Percentiles rank a stretch among this genome's conserved stretches.
Conservation (phyloP, 2,888 invertebrate genomes). For the Protodeltote pygarga region DNA sequence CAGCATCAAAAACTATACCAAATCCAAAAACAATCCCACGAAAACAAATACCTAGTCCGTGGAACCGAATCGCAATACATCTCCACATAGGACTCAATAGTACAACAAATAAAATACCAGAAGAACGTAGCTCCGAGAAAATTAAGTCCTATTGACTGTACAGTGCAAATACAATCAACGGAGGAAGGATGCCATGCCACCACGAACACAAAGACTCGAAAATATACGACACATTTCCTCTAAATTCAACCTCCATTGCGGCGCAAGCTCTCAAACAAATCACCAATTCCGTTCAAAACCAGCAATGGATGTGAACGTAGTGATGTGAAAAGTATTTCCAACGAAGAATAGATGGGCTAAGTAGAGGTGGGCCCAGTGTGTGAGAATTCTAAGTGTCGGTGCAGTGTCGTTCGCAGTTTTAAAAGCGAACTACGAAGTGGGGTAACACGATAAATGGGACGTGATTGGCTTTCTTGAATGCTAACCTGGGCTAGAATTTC, state of each 20-base stretch:
- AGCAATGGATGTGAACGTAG: conserved; percentile 21
- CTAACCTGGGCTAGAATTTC: conserved; percentile 25
- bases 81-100: conserved; percentile 46
- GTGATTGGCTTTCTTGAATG: conserved; percentile 51
- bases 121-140: conserved; percentile 61
- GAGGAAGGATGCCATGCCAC: conserved; percentile 57
- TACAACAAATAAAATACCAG: conserved; percentile 57
- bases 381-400: conserved; percentile 64
- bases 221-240: neutral
- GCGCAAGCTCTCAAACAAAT: fast-evolving
- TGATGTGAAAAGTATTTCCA: neutral
- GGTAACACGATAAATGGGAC: conserved; percentile 49
- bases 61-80: conserved; percentile 38
- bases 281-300: neutral
- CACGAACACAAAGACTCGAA: neutral
- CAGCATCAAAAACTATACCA: conserved; percentile 6
- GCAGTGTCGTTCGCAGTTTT: conserved; percentile 55
- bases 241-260: conserved; percentile 16
- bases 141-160: conserved; percentile 72
- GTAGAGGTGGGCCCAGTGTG: conserved; percentile 60
- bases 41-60: conserved; percentile 40
- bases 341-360: conserved; percentile 54
- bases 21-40: conserved; percentile 30
- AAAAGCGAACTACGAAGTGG: conserved; percentile 39
- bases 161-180: conserved; percentile 67